Conservation (phyloP, 2,113 vertebrate species). For the Elephas maximus region DNA sequence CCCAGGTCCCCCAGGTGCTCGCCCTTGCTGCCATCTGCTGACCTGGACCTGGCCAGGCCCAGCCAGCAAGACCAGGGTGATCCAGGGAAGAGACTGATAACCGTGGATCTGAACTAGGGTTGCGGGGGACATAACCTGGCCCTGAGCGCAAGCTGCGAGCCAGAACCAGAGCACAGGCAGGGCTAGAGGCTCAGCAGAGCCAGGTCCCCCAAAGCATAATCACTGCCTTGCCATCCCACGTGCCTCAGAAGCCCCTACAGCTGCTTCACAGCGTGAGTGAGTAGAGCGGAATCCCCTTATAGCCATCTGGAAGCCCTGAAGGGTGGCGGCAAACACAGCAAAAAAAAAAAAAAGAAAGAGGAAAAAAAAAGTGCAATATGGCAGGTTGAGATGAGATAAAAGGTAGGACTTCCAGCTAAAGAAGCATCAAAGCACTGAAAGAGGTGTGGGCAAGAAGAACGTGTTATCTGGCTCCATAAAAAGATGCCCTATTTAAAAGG, state of each 20-base stretch:
- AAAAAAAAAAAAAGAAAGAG: background rate
- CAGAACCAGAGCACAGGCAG: background rate
- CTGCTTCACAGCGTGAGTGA: background rate
- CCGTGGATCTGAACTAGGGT: background rate
- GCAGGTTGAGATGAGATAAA: background rate
- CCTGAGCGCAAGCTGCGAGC: background rate
- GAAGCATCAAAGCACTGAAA: background rate
- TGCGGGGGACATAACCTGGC: background rate
- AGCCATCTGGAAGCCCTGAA: slow-evolving; percentile 20
- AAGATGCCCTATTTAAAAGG: background rate
- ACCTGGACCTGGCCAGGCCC: slow-evolving; percentile 25
- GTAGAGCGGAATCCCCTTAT: background rate
- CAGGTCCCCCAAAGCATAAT: background rate
- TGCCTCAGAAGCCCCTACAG: background rate
- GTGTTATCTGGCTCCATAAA: background rate
- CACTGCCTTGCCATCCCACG: background rate
- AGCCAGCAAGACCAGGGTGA: background rate
- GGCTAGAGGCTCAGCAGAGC: background rate
- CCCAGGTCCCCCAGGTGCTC: background rate
- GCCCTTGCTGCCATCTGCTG: slow-evolving; percentile 60
- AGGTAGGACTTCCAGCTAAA: slow-evolving; percentile 36
- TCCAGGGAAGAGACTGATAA: background rate
- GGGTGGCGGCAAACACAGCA: background rate
- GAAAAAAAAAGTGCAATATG: background rate
- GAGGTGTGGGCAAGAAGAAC: background rate